Evolutionary conservation across 2,797 vertebrate genomes (phyloP).

Genomic region (Siniperca undulata): DNA sequence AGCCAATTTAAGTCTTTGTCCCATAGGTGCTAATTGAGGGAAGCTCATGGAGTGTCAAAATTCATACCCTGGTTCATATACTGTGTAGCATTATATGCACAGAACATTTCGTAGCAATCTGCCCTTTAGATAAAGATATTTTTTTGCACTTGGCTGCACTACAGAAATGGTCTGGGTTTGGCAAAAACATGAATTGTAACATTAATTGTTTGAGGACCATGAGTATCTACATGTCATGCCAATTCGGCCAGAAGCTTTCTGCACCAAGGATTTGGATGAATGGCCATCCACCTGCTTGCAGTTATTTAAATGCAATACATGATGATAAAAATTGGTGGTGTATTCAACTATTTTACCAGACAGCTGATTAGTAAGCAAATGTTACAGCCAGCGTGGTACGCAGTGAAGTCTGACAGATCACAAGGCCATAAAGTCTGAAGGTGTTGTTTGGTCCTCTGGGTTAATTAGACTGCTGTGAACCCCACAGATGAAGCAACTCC

Average conservation of each 20-base stretch:
- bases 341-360: not conserved
- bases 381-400: not conserved
- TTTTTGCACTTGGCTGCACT: not conserved
- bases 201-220: not conserved
- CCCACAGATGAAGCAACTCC: constrained; percentile 36
- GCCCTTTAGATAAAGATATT: not conserved
- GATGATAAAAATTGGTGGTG: not conserved
- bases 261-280: not conserved
- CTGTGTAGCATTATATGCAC: not conserved
- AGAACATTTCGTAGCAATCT: not conserved
- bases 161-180: not conserved
- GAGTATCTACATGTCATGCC: not conserved
- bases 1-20: not conserved
- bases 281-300: not conserved
- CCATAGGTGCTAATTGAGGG: not conserved
- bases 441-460: constrained; percentile 43
- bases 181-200: not conserved
- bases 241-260: not conserved
- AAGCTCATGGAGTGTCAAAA: not conserved
- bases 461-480: constrained; percentile 67
- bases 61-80: not conserved
- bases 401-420: constrained; percentile 10
- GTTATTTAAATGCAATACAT: not conserved
- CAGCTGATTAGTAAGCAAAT: constrained; percentile 38
- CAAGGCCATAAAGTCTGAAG: constrained; percentile 32